Base-by-base conservation (phyloP, 2,113 vertebrate genomes). In the Marmota monax region DNA sequence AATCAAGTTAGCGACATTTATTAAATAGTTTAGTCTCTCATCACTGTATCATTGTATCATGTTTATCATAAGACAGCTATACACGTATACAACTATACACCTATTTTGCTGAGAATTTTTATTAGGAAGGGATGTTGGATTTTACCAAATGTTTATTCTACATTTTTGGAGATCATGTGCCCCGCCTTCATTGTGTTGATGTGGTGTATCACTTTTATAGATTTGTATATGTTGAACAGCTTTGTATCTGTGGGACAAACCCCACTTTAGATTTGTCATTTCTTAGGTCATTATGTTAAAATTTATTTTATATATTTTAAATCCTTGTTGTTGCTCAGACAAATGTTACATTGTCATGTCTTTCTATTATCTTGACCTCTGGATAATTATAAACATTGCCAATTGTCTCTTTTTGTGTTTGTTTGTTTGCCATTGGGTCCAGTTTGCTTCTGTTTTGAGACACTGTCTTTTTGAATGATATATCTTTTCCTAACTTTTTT, bases 191-290 rank as follows among this genome's bases (percentile, higher is more conserved):
- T 56, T 56, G 4, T 58, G 56, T 18, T 58, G 56, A 58, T 58
- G 56, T 58, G 56, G 56, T 58, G 6, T 58, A 58, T 58, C 4
- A 5, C 56, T 58, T 18, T 22, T 58, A 58, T 58, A 58, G 56
- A 58, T 58, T 58, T 58, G 56, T 58, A 58, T 20, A 58, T 20
- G 56, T 22, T 58, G 56, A 58, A 58, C 18, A 58, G 18, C 18
- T 14, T 58, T 20, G 56, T 5, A 58, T 20, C 56, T 20, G 1
- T 22, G 18, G 18, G 18, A 58, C 17, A 22, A 58, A 58, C 56
- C 56, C 18, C 23, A 73, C 90, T 70, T 76, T 82, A 61, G 56
- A 61, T 74, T 76, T 51, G 27, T 67, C 10, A 82, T 96, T 83
- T 86, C n/a, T 63, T 32, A 29, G 77, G 11, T 48, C 65, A 67